These are phyloP conservation scores for Rhinogobius similis DNA, from an alignment of 2,113 vertebrate species.

Conservation along the genomic window DNA sequence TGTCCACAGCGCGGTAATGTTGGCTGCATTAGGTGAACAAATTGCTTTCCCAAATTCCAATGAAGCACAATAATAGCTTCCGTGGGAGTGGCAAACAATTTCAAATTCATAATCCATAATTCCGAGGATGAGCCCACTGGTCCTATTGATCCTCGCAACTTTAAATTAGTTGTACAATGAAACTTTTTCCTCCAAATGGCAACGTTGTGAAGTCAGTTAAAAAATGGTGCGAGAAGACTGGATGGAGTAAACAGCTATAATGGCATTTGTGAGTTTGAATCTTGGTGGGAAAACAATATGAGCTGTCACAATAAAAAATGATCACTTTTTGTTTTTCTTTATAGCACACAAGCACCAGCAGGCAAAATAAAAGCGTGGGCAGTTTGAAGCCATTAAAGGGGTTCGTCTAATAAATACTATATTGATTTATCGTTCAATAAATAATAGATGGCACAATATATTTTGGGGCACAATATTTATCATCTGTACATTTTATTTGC, in stretches of 20 bases:
- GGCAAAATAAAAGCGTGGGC: not conserved
- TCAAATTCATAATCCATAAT: constrained; percentile 53
- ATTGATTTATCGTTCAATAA: no score
- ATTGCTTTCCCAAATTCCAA: constrained; percentile 33
- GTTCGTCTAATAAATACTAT: no score
- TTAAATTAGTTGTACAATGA: constrained; percentile 57
- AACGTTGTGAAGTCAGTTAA: not conserved
- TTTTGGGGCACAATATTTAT: no score
- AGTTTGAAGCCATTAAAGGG: not conserved
- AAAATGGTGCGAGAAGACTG: constrained; percentile 8
- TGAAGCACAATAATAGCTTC: constrained; percentile 29
- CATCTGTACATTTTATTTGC: no score
- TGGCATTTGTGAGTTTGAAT: constrained; percentile 12
- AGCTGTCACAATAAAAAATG: constrained; percentile 21
- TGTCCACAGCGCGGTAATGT: constrained; percentile 1
- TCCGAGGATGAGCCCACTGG: constrained; percentile 34
- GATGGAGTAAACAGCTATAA: constrained; percentile 2
- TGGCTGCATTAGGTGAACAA: constrained; percentile 22
- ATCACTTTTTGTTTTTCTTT: constrained; percentile 19
- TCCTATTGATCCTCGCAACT: constrained; percentile 51
- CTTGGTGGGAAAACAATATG: constrained; percentile 10
- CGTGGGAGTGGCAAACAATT: constrained; percentile 35
- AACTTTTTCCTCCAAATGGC: constrained; percentile 27
- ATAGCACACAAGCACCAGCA: not conserved
- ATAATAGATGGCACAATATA: no score